Evolutionary conservation across 1,140 invertebrate species (phyloP), one percentile per base, ranked within the genome.

Genomic region (Meteorus sp.): DNA sequence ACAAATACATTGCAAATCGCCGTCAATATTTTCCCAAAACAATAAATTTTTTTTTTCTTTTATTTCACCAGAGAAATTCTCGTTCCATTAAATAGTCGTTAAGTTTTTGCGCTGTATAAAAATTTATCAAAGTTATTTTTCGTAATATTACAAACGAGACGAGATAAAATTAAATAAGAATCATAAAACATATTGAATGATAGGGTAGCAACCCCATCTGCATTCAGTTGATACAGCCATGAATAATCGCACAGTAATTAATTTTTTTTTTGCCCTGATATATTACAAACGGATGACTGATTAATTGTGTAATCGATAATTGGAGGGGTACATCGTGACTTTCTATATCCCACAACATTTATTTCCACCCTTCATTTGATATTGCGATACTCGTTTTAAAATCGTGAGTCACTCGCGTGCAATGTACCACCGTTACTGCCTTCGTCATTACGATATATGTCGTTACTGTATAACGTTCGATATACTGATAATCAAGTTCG

Each of bases 401-500:
- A 72, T 66, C 69, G 68, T 78, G 74, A 78, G 75, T 78, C 75
- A 78, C 56, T 78, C 71, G 75, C 74, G 74, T 77, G 77, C 73
- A 74, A 54, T 45, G 31, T 50, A 59, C 20, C 39, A n/a, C 15
- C 17, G 44, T n/a, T n/a, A n/a, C 19, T 27, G 27, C 50, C 31
- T 15, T 55, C 62, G 62, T 50, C 63, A n/a, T n/a, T 64, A 71
- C 68, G 71, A 74, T 75, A 75, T 66, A 65, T 68, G 56, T 50
- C 71, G 69, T 77, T 76, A 57, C 61, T 56, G 31, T n/a, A n/a
- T n/a, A n/a, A n/a, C n/a, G 61, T 56, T 63, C 67, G 68, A 76
- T 71, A n/a, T n/a, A 64, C 70, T 77, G 76, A 78, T 79, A 78
- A 78, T 78, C 76, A 77, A 78, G 76, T 75, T 79, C 75, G 70